phyloP scores from a whole-genome alignment of 2,113 vertebrate genomes.

The Anoplopoma fimbria region DNA sequence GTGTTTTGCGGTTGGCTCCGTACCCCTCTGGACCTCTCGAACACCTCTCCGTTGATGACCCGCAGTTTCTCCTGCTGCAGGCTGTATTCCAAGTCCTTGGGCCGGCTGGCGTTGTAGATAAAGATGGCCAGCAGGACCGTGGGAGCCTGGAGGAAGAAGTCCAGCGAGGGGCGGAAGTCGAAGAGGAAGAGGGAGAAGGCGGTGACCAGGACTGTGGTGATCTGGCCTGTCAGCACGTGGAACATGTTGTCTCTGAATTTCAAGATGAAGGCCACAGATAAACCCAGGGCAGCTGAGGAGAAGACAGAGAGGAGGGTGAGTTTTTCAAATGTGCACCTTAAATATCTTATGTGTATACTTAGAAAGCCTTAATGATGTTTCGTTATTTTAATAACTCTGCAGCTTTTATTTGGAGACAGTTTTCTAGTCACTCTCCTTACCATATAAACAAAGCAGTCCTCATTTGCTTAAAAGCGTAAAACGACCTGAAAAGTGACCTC shows the following conservation, averaged over 20 bases:
- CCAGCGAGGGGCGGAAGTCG: slow-evolving; percentile 92
- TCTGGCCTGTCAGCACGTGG: slow-evolving; percentile 94
- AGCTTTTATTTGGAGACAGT: background rate
- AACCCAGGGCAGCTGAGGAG: slow-evolving; percentile 88
- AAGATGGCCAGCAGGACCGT: slow-evolving; percentile 95
- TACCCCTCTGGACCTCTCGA: slow-evolving; percentile 95
- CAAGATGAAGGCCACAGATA: slow-evolving; percentile 96
- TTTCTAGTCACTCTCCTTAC: background rate
- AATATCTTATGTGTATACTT: background rate
- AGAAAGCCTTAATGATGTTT: background rate
- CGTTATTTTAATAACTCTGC: background rate
- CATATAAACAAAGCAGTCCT: background rate
- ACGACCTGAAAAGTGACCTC: background rate
- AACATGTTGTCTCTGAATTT: slow-evolving; percentile 99
- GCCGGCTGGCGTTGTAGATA: slow-evolving; percentile 92
- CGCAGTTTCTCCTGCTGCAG: slow-evolving; percentile 88
- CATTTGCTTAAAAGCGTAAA: background rate
- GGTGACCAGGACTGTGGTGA: slow-evolving; percentile 95
- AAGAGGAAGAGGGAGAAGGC: slow-evolving; percentile 91
- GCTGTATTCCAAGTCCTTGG: slow-evolving; percentile 80
- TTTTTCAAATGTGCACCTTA: background rate
- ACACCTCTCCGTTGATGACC: slow-evolving; percentile 87
- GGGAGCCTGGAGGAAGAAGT: slow-evolving; percentile 96
- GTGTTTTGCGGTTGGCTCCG: slow-evolving; percentile 56
- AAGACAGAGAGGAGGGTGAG: background rate